These are phyloP conservation scores for Australoheros scitulus DNA, from an alignment of 2,113 vertebrate species.

Conservation along the genomic window DNA sequence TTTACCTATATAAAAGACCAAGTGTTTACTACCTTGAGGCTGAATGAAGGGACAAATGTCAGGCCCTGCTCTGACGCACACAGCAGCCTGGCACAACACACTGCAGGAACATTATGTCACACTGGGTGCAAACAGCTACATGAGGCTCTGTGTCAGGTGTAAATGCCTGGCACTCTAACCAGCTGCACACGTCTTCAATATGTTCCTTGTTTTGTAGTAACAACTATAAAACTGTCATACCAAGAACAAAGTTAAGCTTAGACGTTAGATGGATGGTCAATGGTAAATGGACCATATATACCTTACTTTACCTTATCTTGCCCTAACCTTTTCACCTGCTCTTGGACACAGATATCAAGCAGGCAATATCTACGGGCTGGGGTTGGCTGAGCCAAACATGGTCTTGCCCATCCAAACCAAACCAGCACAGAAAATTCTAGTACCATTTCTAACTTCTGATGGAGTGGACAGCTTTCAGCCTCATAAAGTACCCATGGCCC, in stretches of 20 bases:
- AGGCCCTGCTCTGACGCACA: background rate
- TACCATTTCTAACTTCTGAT: background rate
- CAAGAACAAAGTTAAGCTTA: background rate
- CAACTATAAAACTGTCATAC: background rate
- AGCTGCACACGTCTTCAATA: background rate
- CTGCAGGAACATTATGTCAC: background rate
- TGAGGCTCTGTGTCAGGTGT: background rate
- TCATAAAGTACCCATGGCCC: background rate
- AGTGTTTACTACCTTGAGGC: background rate
- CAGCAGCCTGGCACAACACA: background rate
- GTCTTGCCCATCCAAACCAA: background rate
- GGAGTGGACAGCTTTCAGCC: too few relatives aligned
- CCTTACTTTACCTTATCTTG: background rate
- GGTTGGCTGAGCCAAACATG: background rate
- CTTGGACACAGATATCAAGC: background rate
- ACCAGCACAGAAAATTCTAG: too few relatives aligned
- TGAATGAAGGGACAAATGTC: background rate
- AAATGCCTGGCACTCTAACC: background rate
- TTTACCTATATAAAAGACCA: background rate
- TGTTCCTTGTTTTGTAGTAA: background rate
- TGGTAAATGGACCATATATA: background rate
- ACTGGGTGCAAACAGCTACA: background rate
- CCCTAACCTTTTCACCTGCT: background rate
- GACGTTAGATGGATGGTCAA: background rate
- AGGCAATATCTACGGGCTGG: background rate